Conservation (phyloP, 2,113 vertebrate genomes). For the Rhipidura dahli region DNA sequence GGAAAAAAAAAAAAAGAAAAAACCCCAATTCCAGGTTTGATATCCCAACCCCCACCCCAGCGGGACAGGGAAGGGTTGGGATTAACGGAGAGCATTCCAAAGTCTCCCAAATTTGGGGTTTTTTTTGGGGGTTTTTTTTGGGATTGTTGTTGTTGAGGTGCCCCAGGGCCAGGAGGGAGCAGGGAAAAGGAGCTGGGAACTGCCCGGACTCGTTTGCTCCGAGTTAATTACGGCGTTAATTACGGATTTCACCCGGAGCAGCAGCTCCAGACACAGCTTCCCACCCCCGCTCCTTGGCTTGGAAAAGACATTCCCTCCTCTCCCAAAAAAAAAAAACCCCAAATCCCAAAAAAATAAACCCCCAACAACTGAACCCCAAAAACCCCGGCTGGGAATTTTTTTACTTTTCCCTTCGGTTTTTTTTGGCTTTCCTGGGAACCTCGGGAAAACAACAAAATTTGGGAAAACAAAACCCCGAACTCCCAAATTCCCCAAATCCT, state of each 20-base stretch:
- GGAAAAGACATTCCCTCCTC: background rate
- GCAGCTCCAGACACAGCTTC: slow-evolving; percentile 26
- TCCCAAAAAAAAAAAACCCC: background rate
- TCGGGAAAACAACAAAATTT: too few species aligned
- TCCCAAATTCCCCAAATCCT: too few species aligned
- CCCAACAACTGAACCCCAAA: too few species aligned
- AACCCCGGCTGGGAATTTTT: background rate
- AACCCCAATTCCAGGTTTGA: background rate
- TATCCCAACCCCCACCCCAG: background rate
- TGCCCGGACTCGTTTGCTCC: slow-evolving; percentile 71
- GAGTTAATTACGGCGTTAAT: slow-evolving; percentile 49
- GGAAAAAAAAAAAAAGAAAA: too few species aligned
- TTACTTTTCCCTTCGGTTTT: too few species aligned
- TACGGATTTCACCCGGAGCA: too few species aligned
- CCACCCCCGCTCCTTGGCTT: slow-evolving; percentile 12
- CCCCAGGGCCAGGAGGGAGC: slow-evolving; percentile 70
- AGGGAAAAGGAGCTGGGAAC: slow-evolving; percentile 42
- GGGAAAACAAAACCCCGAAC: too few species aligned
- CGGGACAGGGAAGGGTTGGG: background rate
- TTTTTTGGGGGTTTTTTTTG: too few species aligned
- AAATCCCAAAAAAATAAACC: too few species aligned
- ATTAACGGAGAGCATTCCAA: slow-evolving; percentile 65
- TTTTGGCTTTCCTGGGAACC: too few species aligned
- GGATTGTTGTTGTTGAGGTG: background rate
- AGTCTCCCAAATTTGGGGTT: background rate